phyloP scores from a whole-genome alignment of 53 echinoderm and acorn worm species.

The Henricia sp. region DNA sequence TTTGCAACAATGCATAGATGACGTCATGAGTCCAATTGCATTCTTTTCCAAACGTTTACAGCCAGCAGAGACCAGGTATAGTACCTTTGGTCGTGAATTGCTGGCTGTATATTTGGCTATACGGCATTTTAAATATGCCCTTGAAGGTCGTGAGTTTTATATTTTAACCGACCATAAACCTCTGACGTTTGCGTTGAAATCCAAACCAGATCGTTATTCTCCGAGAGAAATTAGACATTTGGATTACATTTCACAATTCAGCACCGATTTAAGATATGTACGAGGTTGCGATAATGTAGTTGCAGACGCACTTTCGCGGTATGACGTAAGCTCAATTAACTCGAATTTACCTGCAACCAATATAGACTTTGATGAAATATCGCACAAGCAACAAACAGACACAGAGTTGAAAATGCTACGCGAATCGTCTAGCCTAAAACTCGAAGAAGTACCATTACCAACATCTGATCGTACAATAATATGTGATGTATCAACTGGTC shows the following conservation, averaged over 20 bases:
- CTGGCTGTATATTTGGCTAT: no score
- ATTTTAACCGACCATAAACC: no score
- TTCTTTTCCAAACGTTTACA: no score
- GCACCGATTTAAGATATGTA: conserved; percentile 16
- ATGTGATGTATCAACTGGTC: conserved; percentile 29
- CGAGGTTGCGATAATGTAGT: conserved; percentile 24
- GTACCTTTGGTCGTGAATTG: no score
- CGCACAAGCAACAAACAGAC: conserved; percentile 7
- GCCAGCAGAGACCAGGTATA: no score
- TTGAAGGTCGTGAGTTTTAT: no score
- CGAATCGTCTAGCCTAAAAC: conserved; percentile 11
- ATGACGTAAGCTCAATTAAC: not conserved
- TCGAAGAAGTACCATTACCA: conserved; percentile 8
- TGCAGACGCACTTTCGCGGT: conserved; percentile 14
- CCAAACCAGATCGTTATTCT: conserved; percentile 48
- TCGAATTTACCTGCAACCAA: not conserved
- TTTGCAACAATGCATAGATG: not conserved
- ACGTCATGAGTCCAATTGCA: not conserved
- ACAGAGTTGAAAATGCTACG: conserved; percentile 1
- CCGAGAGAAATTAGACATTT: conserved; percentile 35
- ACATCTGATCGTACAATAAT: conserved; percentile 12
- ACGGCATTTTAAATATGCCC: not conserved
- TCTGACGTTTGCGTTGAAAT: not conserved
- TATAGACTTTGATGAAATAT: conserved; percentile 4
- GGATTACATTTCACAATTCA: conserved; percentile 34